Base-by-base conservation (phyloP, 1,140 invertebrate species). In the Streblospio benedicti region DNA sequence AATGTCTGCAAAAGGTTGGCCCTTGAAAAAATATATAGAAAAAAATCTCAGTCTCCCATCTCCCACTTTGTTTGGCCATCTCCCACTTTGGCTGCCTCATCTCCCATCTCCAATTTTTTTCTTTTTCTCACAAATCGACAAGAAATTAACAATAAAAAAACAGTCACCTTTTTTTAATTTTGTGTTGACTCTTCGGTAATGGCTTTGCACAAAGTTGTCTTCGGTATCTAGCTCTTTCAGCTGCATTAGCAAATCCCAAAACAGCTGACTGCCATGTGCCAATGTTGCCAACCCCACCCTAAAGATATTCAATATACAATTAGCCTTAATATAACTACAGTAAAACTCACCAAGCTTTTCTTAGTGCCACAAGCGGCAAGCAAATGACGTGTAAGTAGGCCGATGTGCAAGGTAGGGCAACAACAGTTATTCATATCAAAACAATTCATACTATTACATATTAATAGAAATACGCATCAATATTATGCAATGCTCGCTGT, bases 211-310 rank as follows among this genome's bases (percentile, higher is more conserved):
- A 90, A 5, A 91, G 71, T 66, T 87, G 79, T 16, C 77, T 74
- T 31, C 88, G 80, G 4, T 92, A 69, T 5, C 67, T 69, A 2
- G 72, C 72, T 38, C 92, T 71, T 69, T 91, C 85, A 54, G 81
- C 67, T 0, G 70, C 65, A 71, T 87, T 75, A 4, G 84, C 82
- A 54, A 90, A 69, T 14, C 87, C 85, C 77, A 90, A 77, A 38
- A 94, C 81, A 0, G 85, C 82, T 0, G 88, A 90, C 66, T 90
- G 84, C 85, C 87, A 91, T 14, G 90, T 93, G 18, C 85, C 90
- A 71, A 84, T 87, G 76, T 92, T 85, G n/a, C 70, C 51, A 30
- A 52, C 61, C 9, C 58, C 47, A 16, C 71, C 75, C 74, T 79
- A 38, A 50, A 59, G 31, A 62, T 23, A 38, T 18, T 52, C 41